Evolutionary conservation across 2,888 invertebrate species (phyloP).

Genomic region (Omphaloscelis lunosa): DNA sequence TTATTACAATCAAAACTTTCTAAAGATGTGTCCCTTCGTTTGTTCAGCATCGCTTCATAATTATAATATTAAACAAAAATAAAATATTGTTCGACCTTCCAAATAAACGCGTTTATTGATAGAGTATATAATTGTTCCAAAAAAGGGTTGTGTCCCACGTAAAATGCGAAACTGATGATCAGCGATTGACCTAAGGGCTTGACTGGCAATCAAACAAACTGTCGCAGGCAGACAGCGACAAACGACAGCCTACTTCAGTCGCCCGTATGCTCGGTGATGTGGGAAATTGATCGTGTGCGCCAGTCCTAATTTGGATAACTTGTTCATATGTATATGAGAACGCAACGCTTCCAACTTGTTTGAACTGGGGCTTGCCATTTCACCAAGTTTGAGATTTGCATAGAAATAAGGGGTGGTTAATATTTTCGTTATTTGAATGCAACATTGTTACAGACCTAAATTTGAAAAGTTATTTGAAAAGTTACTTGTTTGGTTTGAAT

Average conservation of each 20-base stretch:
- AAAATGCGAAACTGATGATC: constrained; percentile 36
- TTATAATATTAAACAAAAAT: no score
- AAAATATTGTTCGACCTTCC: no score
- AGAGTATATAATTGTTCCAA: constrained; percentile 8
- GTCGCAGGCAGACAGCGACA: constrained; percentile 26
- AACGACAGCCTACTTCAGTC: constrained; percentile 26
- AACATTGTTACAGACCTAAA: not conserved
- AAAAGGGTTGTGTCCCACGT: constrained; percentile 13
- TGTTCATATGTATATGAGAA: constrained; percentile 47
- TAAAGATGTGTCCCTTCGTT: no score
- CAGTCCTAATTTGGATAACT: constrained; percentile 46
- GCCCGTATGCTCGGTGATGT: not conserved
- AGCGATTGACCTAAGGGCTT: constrained; percentile 19
- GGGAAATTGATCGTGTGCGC: constrained; percentile 44
- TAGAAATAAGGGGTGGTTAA: not conserved
- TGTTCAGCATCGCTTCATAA: no score
- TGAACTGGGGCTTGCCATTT: constrained; percentile 23
- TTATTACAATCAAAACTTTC: no score
- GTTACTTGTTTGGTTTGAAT: not conserved
- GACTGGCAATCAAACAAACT: constrained; percentile 38
- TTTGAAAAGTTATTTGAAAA: not conserved
- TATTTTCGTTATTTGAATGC: constrained; percentile 3
- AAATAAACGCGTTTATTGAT: not conserved
- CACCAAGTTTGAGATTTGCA: constrained; percentile 8
- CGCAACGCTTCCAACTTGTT: constrained; percentile 14